These are phyloP conservation scores for Emys orbicularis DNA, from an alignment of 2,797 vertebrate species.

Conservation along the genomic window DNA sequence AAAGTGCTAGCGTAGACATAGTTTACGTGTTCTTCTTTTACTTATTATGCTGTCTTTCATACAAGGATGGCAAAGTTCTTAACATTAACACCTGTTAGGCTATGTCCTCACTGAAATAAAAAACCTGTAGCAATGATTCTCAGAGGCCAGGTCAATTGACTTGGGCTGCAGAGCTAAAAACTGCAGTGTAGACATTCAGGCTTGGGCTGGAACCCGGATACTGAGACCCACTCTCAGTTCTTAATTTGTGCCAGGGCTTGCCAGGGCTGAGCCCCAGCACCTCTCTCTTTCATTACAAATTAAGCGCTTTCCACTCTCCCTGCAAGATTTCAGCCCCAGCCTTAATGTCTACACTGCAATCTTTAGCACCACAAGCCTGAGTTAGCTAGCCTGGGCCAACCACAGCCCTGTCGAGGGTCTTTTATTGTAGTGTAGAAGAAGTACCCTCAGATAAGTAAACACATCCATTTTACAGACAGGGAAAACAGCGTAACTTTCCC, in stretches of 20 bases:
- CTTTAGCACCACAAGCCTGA: neutral
- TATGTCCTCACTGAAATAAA: neutral
- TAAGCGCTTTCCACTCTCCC: no score
- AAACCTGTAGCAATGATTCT: neutral
- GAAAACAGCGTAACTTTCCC: neutral
- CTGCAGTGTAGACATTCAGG: neutral
- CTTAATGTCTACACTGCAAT: no score
- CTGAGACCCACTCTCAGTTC: no score
- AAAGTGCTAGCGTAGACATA: no score
- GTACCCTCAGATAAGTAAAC: rapidly evolving
- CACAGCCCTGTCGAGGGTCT: neutral
- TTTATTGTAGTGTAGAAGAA: neutral
- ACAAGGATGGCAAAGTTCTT: neutral
- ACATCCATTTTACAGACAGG: neutral
- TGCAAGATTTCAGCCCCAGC: no score
- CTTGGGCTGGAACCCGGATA: neutral
- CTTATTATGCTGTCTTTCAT: neutral
- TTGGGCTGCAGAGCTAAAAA: neutral
- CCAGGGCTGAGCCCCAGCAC: neutral
- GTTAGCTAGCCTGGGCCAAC: neutral
- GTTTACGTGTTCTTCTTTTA: neutral
- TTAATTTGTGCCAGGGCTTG: neutral
- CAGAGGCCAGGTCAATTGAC: neutral
- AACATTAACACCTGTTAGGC: neutral
- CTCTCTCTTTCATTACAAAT: no score